Evolutionary conservation across 2,113 vertebrate species (phyloP).

Genomic region (Gila orcuttii): DNA sequence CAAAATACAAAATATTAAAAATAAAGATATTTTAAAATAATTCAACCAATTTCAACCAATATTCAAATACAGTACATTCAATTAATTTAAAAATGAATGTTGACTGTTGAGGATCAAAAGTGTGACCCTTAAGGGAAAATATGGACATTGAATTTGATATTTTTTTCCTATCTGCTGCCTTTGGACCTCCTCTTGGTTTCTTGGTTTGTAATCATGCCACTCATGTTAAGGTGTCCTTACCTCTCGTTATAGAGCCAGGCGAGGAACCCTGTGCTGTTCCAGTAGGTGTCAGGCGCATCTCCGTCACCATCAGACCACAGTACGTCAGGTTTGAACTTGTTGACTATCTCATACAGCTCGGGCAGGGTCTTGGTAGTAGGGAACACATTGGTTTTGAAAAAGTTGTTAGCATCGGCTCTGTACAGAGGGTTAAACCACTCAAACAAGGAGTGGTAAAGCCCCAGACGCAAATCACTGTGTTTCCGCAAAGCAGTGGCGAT

Average conservation of each 20-base stretch:
- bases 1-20: too few species aligned
- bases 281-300: slow-evolving; percentile 86
- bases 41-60: too few species aligned
- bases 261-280: slow-evolving; percentile 95
- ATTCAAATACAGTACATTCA: too few species aligned
- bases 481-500: slow-evolving; percentile 79
- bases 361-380: slow-evolving; percentile 85
- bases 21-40: too few species aligned
- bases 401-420: slow-evolving; percentile 75
- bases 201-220: neutral
- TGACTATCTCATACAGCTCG: slow-evolving; percentile 89
- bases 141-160: too few species aligned
- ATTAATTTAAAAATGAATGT: too few species aligned
- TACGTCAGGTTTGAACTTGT: slow-evolving; percentile 86
- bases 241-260: slow-evolving; percentile 98
- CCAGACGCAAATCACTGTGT: slow-evolving; percentile 80
- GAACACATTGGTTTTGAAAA: slow-evolving; percentile 81
- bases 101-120: too few species aligned
- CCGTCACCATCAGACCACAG: slow-evolving; percentile 95
- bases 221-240: slow-evolving; percentile 63
- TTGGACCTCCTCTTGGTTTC: too few species aligned
- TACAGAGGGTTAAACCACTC: slow-evolving; percentile 97
- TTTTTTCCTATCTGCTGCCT: too few species aligned
- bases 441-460: slow-evolving; percentile 94
- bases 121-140: too few species aligned